Evolutionary conservation across 1,140 invertebrate species (phyloP), one percentile per base, ranked within the genome.

Genomic region (Spodoptera frugiperda): DNA sequence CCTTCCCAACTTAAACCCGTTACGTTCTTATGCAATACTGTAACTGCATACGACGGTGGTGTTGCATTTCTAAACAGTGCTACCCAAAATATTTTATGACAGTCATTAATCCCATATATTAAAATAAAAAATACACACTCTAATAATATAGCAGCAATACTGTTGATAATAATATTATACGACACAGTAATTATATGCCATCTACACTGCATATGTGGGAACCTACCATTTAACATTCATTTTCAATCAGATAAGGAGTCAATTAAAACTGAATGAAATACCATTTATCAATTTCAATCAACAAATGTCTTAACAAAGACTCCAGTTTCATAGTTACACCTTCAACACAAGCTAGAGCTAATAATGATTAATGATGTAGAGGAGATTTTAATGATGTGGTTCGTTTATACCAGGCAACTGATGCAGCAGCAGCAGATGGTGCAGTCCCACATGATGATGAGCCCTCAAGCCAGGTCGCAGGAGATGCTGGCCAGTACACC

Each of bases 391-490:
- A 72, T 49, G n/a, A 1, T 4, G 17, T 1, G 14, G 8, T 46
- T 25, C 14, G 11, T 55, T 4, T 5, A 76, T 78, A 85, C 53
- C 84, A 94, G 93, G 61, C 95, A 96, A 75, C 86, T 96, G 82
- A 95, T 96, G 80, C 95, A 96, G 80, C 95, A 96, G 80, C 95
- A 96, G 68, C 95, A 96, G 70, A 89, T 95, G 76, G 86, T 94
- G 3, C 93, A 94, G 59, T 93, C 94, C 61, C 92, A 94, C 59
- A 87, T 94, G 82, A 79, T 94, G 59, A 59, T 94, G 48, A 94
- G 92, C 57, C 94, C 95, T 33, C 95, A 95, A 80, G 93, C 95
- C 0, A 90, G 95, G 70, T 95, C 95, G 0, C 95, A 95, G 79
- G 95, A 95, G 82, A 94, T 95, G 88, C 81, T 95, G 44, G 92